Conservation (phyloP, 2,888 invertebrate genomes). For the Ichneumon xanthorius region DNA sequence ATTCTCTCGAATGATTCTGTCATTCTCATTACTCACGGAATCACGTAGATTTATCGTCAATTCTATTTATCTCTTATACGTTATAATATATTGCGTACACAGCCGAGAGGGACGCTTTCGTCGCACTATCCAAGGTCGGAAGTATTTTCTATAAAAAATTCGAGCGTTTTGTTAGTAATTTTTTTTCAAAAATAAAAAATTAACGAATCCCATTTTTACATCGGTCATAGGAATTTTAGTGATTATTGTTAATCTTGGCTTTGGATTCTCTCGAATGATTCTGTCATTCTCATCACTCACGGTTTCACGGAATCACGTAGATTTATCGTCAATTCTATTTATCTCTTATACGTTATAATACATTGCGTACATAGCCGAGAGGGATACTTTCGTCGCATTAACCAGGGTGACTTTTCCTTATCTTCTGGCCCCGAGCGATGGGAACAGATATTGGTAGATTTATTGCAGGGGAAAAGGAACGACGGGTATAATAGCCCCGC, state of each 20-base stretch:
- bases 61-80: conserved; percentile 28
- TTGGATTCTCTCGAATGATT: not conserved
- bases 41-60: conserved; percentile 15
- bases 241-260: not conserved
- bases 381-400: conserved; percentile 60
- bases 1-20: not conserved
- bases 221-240: not conserved
- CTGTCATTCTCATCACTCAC: conserved; percentile 29
- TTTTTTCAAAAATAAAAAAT: no score
- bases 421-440: conserved; percentile 62
- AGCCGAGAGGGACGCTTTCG: conserved; percentile 53
- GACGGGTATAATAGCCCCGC: conserved; percentile 58
- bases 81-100: conserved; percentile 19
- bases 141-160: no score
- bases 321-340: conserved; percentile 33
- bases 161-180: no score
- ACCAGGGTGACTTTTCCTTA: conserved; percentile 60
- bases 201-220: no score
- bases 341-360: conserved; percentile 12
- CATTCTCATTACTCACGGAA: conserved; percentile 26
- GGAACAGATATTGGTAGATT: conserved; percentile 64
- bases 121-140: conserved; percentile 42
- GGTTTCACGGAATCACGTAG: conserved; percentile 20
- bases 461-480: conserved; percentile 64
- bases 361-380: conserved; percentile 34